Conservation (phyloP, 2,113 vertebrate species). For the Clarias batrachus region DNA sequence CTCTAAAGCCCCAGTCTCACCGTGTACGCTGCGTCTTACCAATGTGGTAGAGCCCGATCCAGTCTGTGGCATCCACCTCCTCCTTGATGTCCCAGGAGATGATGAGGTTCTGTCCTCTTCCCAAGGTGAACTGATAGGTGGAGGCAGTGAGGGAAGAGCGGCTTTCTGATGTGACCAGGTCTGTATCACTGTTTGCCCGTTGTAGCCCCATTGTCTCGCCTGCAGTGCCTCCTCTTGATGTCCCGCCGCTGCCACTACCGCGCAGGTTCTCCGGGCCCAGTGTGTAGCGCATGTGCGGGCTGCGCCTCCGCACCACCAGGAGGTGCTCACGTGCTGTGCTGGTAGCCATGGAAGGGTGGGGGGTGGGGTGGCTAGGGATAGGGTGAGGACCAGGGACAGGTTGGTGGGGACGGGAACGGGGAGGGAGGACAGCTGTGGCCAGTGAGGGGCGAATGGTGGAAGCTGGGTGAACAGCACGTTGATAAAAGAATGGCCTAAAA, state of each 20-base stretch:
- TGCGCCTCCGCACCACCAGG: slow-evolving; percentile 84
- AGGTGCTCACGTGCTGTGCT: slow-evolving; percentile 84
- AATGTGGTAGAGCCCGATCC: slow-evolving; percentile 97
- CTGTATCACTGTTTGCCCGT: slow-evolving; percentile 94
- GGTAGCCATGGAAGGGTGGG: slow-evolving; percentile 31
- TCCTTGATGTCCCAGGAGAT: slow-evolving; percentile 99
- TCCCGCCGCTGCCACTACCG: slow-evolving; percentile 48
- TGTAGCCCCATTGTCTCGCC: slow-evolving; percentile 81
- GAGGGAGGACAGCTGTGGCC: slow-evolving; percentile 66
- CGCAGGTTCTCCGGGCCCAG: slow-evolving; percentile 90
- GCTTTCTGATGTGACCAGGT: slow-evolving; percentile 92
- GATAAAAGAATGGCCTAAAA: slow-evolving; percentile 38
- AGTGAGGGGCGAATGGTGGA: slow-evolving; percentile 70
- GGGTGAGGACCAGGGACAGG: slow-evolving; percentile 38
- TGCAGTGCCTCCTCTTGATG: slow-evolving; percentile 36
- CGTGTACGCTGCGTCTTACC: slow-evolving; percentile 73
- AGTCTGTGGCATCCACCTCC: slow-evolving; percentile 96
- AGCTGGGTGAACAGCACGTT: slow-evolving; percentile 17
- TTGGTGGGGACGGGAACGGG: slow-evolving; percentile 61
- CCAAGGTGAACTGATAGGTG: slow-evolving; percentile 88
- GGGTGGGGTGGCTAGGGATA: slow-evolving; percentile 46
- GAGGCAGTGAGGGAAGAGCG: slow-evolving; percentile 94
- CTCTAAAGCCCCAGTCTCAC: not conserved
- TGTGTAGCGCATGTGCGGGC: slow-evolving; percentile 85
- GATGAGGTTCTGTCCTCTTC: slow-evolving; percentile 88